Percentiles rank a stretch among this genome's conserved stretches.
phyloP scores from a whole-genome alignment of 2,113 vertebrate genomes.

The Ranitomeya imitator region DNA sequence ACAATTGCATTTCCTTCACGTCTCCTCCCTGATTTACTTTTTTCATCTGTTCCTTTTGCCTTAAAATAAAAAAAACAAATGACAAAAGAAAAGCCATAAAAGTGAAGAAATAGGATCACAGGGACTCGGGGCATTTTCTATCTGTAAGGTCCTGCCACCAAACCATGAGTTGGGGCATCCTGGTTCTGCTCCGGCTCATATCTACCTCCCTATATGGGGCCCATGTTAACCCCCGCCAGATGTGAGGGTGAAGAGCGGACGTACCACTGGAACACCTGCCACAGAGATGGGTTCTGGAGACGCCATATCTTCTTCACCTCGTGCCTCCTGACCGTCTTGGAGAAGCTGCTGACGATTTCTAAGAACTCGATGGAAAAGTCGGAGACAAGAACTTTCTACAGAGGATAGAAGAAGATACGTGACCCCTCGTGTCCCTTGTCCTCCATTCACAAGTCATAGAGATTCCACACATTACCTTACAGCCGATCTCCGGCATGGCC shows the following conservation, averaged over 20 bases:
- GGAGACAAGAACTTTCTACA: slow-evolving; percentile 72
- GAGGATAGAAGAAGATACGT: background rate
- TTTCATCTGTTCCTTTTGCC: slow-evolving; percentile 82
- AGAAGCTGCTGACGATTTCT: slow-evolving; percentile 70
- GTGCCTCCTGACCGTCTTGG: slow-evolving; percentile 73
- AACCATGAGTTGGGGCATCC: background rate
- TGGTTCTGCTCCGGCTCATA: background rate
- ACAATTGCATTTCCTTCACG: slow-evolving; percentile 72
- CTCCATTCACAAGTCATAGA: background rate
- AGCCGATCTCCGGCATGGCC: slow-evolving; percentile 69
- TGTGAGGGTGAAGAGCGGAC: slow-evolving; percentile 47
- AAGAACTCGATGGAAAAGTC: slow-evolving; percentile 64
- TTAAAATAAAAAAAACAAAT: slow-evolving; percentile 55
- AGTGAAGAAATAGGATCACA: too few species aligned
- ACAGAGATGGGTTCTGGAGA: slow-evolving; percentile 83
- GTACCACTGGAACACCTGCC: slow-evolving; percentile 84
- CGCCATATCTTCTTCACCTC: slow-evolving; percentile 76
- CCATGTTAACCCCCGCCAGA: background rate
- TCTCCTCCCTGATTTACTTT: slow-evolving; percentile 65
- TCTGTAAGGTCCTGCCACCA: background rate
- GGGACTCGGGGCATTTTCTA: background rate
- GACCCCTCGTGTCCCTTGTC: background rate
- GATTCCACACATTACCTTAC: slow-evolving; percentile 68
- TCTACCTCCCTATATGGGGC: background rate
- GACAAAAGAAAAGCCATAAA: background rate